phyloP scores from a whole-genome alignment of 2,888 invertebrate species.

The Meghimatium bilineatum region DNA sequence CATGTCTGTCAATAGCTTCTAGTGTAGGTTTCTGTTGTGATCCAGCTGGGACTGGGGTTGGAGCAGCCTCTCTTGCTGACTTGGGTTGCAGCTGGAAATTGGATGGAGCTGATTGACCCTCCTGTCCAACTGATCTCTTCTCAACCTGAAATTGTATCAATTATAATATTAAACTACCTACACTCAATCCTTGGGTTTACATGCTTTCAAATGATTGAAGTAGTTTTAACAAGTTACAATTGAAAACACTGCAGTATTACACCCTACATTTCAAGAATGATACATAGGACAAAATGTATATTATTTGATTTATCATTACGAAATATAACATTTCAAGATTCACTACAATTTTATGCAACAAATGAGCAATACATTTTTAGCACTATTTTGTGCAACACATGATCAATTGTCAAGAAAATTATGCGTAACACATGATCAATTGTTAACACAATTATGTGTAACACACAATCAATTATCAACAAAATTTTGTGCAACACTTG shows the following conservation, averaged over 20 bases:
- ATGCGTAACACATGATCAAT: too few species aligned
- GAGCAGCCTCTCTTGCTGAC: conserved; percentile 62
- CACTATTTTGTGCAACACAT: too few species aligned
- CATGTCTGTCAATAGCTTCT: conserved; percentile 72
- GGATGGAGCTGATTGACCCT: conserved; percentile 66
- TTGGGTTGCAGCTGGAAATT: conserved; percentile 70
- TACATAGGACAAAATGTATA: too few species aligned
- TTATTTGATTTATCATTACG: too few species aligned
- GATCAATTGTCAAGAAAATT: too few species aligned
- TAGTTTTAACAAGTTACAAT: background rate
- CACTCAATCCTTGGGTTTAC: background rate
- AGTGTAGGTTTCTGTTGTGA: conserved; percentile 71
- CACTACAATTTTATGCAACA: too few species aligned
- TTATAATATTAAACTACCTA: background rate
- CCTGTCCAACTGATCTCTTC: conserved; percentile 63
- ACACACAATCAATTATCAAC: too few species aligned
- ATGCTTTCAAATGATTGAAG: background rate
- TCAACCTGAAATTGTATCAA: conserved; percentile 53
- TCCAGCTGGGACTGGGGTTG: conserved; percentile 69
- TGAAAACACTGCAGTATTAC: background rate
- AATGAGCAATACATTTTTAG: too few species aligned
- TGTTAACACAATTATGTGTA: too few species aligned
- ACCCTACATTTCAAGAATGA: too few species aligned
- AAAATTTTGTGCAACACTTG: too few species aligned
- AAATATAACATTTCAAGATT: too few species aligned